Base-by-base conservation (phyloP, 2,888 invertebrate genomes). In the Platycheirus albimanus region DNA sequence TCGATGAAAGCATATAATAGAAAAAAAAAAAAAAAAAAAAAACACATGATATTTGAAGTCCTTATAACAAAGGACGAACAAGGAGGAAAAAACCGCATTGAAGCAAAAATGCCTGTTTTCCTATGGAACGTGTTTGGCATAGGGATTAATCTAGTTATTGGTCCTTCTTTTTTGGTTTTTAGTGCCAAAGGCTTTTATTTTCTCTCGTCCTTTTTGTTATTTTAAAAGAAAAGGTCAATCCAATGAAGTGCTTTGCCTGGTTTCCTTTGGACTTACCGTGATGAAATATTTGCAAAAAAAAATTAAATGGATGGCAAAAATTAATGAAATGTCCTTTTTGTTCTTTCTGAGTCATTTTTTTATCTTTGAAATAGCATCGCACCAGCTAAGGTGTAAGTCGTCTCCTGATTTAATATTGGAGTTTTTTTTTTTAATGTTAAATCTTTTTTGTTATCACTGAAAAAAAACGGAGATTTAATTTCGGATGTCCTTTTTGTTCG, bases 41-140 rank as follows among this genome's bases (percentile, higher is more conserved):
- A 30, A 36, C 28, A 6, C 2, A 49, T 61, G 52, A 71, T 54
- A 43, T 77, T 72, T 76, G 58, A 61, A 58, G 49, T 54, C 54
- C 5, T 0, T 30, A 3, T 51, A 41, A 75, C 43, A 74, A 58
- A 71, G 52, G 33, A 56, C 38, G 61, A 54, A 72, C 20, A 54
- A 33, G 1, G n/a, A n/a, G n/a, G 8, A 15, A 51, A 80, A 52
- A 71, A 63, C 71, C 77, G 76, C 81, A 81, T 67, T 81, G 30
- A 61, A 81, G 77, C 77, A 72, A 72, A 58, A 81, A 67, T 72
- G 61, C 81, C 67, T n/a, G n/a, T n/a, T n/a, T n/a, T 71, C 19
- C 24, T 36, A 52, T 45, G 19, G 45, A 45, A 77, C 81, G 81
- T 81, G 81, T 67, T 56, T 47, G 77, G 81, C 77, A 81, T 81